These are phyloP conservation scores for Erythrolamprus reginae DNA, from an alignment of 2,113 vertebrate genomes.

Conservation along the genomic window DNA sequence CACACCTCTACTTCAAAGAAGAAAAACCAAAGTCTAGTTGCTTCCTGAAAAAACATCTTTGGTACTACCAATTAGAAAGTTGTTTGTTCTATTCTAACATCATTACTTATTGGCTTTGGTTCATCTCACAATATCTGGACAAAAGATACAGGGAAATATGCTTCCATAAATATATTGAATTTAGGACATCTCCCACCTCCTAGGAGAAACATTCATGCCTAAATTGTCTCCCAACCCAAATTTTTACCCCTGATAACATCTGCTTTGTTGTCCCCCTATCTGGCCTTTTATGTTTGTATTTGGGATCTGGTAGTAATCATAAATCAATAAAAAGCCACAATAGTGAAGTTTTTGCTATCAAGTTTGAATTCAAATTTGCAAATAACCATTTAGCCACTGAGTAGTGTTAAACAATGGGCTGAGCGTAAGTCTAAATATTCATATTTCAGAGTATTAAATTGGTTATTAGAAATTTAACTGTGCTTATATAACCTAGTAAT, in stretches of 20 bases:
- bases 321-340: neutral
- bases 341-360: neutral
- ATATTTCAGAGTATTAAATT: neutral
- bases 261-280: neutral
- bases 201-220: neutral
- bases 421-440: neutral
- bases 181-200: neutral
- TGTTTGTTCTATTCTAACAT: neutral
- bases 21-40: too few species aligned
- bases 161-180: neutral
- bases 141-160: neutral
- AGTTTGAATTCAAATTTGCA: neutral
- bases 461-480: neutral
- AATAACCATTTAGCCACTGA: neutral
- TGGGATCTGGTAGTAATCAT: neutral
- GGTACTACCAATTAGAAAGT: neutral
- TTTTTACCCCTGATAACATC: neutral
- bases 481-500: neutral
- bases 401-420: neutral
- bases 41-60: too few species aligned
- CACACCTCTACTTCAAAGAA: too few species aligned
- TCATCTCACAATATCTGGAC: neutral
- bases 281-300: neutral
- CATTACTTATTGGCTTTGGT: neutral
- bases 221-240: neutral